Conservation (phyloP, 2,797 vertebrate genomes). For the Lophotriccus pileatus region DNA sequence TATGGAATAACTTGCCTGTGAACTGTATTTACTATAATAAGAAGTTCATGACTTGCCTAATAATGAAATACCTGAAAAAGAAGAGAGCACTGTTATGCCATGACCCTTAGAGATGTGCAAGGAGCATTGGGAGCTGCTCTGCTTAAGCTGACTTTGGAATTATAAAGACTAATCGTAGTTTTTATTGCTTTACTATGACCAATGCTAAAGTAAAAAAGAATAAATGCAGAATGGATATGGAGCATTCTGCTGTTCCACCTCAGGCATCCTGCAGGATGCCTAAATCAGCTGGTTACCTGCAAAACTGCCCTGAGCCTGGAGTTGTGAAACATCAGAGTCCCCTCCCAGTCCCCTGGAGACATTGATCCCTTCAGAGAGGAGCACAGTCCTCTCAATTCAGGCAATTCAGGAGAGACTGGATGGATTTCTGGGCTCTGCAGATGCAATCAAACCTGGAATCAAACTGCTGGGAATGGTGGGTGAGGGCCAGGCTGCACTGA, state of each 20-base stretch:
- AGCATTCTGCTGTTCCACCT: neutral
- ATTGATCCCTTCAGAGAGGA: no score
- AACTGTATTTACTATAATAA: neutral
- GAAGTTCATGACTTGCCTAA: neutral
- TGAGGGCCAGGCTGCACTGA: neutral
- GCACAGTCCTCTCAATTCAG: fast-evolving
- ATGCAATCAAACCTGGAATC: no score
- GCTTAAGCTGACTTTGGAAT: neutral
- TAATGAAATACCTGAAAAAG: neutral
- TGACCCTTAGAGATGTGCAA: neutral
- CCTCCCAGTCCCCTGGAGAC: neutral
- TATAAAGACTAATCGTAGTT: neutral
- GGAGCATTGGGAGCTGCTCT: neutral
- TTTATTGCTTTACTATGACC: neutral
- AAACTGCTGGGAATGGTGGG: no score
- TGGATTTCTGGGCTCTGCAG: neutral
- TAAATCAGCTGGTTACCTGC: neutral
- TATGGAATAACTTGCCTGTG: neutral
- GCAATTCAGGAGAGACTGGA: no score
- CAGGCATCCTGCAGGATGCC: neutral
- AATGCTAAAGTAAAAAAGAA: neutral
- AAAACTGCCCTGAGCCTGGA: neutral
- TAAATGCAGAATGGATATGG: neutral
- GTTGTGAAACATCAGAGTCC: neutral
- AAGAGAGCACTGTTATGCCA: neutral